Conservation (phyloP, 2,113 vertebrate genomes). For the Oreochromis tanganicae region DNA sequence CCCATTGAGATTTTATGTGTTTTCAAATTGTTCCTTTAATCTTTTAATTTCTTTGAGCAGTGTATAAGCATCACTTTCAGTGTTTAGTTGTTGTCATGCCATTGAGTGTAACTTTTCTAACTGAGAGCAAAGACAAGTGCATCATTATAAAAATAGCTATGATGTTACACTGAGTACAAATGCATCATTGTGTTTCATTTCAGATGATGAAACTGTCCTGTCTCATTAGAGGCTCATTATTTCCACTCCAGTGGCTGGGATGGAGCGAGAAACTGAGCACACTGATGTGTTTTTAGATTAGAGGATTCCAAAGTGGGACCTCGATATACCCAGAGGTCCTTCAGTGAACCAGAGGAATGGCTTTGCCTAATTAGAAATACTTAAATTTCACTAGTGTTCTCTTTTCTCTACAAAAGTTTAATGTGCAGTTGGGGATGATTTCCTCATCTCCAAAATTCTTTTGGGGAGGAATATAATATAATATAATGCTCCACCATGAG, state of each 20-base stretch:
- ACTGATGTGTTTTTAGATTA: not conserved
- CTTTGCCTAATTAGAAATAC: not conserved
- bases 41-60: not conserved
- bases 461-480: not conserved
- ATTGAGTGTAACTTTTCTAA: not conserved
- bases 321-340: not conserved
- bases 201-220: not conserved
- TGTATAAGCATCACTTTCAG: fast-evolving
- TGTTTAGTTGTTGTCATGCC: not conserved
- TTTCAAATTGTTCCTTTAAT: not conserved
- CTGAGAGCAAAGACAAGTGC: not conserved
- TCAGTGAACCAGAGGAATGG: fast-evolving
- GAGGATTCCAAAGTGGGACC: not conserved
- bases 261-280: not conserved
- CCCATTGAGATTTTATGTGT: not conserved
- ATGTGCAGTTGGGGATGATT: not conserved
- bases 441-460: not conserved
- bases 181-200: not conserved
- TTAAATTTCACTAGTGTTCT: not conserved
- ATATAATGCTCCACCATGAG: no score
- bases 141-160: not conserved
- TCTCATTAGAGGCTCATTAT: not conserved
- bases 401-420: not conserved
- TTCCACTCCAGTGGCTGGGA: not conserved
- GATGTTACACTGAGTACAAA: not conserved